Base-by-base conservation (phyloP, 2,888 invertebrate species). In the Caradrina clavipalpis region DNA sequence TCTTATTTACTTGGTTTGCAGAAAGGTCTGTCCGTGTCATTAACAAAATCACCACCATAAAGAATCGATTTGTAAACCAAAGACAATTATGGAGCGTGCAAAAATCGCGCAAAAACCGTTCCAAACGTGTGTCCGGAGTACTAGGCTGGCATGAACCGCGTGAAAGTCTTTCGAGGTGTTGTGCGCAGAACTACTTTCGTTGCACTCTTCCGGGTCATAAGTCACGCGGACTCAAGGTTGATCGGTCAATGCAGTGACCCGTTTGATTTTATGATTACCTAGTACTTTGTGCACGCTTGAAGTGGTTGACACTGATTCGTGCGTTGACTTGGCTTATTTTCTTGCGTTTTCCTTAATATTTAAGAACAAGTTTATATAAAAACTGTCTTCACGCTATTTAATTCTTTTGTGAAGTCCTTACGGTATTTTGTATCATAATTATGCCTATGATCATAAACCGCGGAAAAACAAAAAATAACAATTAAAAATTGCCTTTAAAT, bases 121-220 rank as follows among this genome's bases (percentile, higher is more conserved):
- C 60, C 42, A 70, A 81, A 75, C 64, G 59, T 78, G 54, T 64
- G 55, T 66, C 65, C 72, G 70, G 70, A 60, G 83, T 89, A 92
- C 93, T 69, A 93, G 92, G 92, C 85, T 66, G 73, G 54, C 87
- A 93, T 89, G 85, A 87, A 76, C 69, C 56, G 78, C 87, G 91
- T 87, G 93, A 93, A 93, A 93, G 93, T 92, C 84, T 83, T 79
- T 69, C 76, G 69, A 74, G 73, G 87, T 87, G 88, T 90, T 89
- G 88, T 89, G 81, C 86, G 85, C 81, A 83, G 86, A 82, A 86
- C 89, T 88, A 91, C 93, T 93, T 93, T 92, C 91, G 82, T 88
- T 87, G 89, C 85, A 85, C 75, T 88, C 86, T 91, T 88, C 89
- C 88, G 88, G 88, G 86, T 86, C 87, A 82, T 77, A 82, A 88